A percentile compares a stretch with the other conserved stretches of the same genome.
Conservation (phyloP, 2,888 invertebrate species). For the Callinectes sapidus region DNA sequence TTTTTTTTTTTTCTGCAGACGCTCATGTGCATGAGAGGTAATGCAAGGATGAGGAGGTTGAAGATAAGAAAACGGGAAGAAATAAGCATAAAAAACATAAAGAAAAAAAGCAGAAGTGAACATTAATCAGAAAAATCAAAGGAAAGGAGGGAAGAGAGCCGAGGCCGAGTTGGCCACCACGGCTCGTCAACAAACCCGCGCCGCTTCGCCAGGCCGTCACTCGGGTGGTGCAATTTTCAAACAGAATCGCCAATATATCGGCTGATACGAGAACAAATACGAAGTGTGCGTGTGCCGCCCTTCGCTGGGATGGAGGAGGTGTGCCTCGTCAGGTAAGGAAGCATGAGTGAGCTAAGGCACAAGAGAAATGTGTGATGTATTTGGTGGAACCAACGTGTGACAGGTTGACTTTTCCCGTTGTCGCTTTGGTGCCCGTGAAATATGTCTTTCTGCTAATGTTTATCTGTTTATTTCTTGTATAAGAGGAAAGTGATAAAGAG, state of each 20-base stretch:
- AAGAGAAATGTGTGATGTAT: not conserved
- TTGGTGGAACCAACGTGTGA: not conserved
- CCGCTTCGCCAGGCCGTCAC: not conserved
- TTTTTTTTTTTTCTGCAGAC: no score
- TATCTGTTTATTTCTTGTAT: no score
- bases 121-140: no score
- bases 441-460: no score
- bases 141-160: no score
- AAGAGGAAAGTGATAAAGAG: no score
- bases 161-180: not conserved
- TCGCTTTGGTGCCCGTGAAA: not conserved
- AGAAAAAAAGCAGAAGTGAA: no score
- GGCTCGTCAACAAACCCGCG: not conserved
- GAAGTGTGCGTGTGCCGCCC: not conserved
- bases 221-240: not conserved
- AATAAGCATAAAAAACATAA: no score
- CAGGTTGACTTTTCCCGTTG: not conserved
- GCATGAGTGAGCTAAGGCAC: not conserved
- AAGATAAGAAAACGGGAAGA: no score
- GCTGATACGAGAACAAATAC: not conserved
- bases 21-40: no score
- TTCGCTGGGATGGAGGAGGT: not conserved
- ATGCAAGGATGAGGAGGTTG: no score
- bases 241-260: not conserved
- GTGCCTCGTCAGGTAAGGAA: conserved; percentile 1